Percentiles rank a stretch among this genome's conserved stretches.
Conservation (phyloP, 2,113 vertebrate genomes). For the Daubentonia madagascariensis region DNA sequence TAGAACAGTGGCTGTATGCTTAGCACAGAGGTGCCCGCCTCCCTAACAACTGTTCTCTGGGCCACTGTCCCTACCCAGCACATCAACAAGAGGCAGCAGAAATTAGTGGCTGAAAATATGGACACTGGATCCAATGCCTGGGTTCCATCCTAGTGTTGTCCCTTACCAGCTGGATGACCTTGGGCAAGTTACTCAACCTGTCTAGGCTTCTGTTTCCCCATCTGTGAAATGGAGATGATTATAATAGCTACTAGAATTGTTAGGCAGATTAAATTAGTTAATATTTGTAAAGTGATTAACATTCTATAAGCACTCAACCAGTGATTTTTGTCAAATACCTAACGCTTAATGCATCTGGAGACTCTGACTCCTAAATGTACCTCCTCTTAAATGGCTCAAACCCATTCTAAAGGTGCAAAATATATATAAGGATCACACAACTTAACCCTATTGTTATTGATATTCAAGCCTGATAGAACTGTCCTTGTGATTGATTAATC, state of each 20-base stretch:
- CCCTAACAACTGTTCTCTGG: background rate
- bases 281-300: background rate
- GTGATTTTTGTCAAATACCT: conserved; percentile 8
- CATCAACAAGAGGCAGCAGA: background rate
- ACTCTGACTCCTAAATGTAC: background rate
- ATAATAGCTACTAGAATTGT: background rate
- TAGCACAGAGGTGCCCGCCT: background rate
- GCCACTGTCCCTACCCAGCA: background rate
- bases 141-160: background rate
- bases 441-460: background rate
- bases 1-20: background rate
- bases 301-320: background rate
- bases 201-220: background rate
- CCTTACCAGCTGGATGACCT: background rate
- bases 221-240: background rate
- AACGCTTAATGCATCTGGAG: background rate
- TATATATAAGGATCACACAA: background rate
- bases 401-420: background rate
- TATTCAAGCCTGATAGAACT: background rate
- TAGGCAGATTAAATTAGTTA: background rate
- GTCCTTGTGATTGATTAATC: background rate
- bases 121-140: background rate
- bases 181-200: background rate
- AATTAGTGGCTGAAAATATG: background rate
- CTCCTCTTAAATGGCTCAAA: background rate